Evolutionary conservation across 2,113 vertebrate species (phyloP).

Genomic region (Neodontobutis hainanensis): DNA sequence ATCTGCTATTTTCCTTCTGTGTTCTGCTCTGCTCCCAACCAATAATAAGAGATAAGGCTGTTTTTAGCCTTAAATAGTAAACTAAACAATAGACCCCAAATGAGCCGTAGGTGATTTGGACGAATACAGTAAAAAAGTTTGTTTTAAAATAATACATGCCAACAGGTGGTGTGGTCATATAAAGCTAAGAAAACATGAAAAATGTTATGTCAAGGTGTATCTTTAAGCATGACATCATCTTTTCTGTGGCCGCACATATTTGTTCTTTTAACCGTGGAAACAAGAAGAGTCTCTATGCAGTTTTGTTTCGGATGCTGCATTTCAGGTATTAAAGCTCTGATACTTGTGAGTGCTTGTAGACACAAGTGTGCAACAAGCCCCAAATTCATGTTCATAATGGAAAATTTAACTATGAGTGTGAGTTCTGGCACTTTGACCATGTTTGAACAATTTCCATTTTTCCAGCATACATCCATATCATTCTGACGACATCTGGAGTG

Average conservation of each 20-base stretch:
- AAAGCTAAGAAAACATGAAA: constrained; percentile 10
- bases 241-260: constrained; percentile 15
- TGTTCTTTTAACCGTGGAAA: constrained; percentile 26
- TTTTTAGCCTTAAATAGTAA: too few species aligned
- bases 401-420: constrained; percentile 43
- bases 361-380: constrained; percentile 22
- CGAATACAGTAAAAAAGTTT: neutral
- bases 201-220: constrained; percentile 5
- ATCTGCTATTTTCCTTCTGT: too few species aligned
- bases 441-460: constrained; percentile 40
- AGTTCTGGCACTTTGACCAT: constrained; percentile 28
- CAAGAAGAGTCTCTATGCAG: constrained; percentile 6
- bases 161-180: neutral
- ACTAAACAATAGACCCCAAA: too few species aligned
- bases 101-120: neutral
- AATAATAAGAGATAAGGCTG: too few species aligned
- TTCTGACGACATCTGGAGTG: constrained; percentile 46
- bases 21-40: too few species aligned
- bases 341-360: constrained; percentile 23
- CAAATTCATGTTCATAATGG: constrained; percentile 34
- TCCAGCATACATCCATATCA: constrained; percentile 49
- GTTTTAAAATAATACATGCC: neutral
- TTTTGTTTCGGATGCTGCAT: constrained; percentile 29
- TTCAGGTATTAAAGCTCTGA: constrained; percentile 12
- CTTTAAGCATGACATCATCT: constrained; percentile 22